phyloP scores from a whole-genome alignment of 2,113 vertebrate genomes.

The Paradoxurus hermaphroditus region DNA sequence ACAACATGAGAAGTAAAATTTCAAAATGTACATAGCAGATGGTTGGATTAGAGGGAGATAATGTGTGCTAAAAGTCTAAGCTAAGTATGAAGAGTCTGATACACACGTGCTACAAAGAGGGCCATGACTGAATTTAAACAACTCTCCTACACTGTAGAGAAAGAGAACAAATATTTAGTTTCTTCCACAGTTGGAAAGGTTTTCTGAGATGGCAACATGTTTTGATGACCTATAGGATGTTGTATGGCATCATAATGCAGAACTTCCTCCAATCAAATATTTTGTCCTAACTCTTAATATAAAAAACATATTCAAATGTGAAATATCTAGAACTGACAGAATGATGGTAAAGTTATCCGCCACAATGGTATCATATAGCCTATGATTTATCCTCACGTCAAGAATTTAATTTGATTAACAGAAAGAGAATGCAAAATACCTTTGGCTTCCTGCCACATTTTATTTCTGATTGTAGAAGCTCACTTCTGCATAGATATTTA shows the following conservation, averaged over 20 bases:
- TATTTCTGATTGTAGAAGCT: not conserved
- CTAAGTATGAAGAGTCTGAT: not conserved
- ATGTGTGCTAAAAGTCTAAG: not conserved
- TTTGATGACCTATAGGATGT: not conserved
- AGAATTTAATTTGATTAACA: not conserved
- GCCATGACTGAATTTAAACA: not conserved
- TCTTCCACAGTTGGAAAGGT: not conserved
- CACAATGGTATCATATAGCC: not conserved
- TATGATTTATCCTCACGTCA: not conserved
- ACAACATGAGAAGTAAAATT: not conserved
- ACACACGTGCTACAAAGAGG: not conserved
- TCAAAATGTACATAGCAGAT: not conserved
- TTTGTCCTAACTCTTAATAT: not conserved
- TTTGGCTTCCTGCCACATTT: not conserved
- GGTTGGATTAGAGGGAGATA: not conserved
- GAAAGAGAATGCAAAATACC: not conserved
- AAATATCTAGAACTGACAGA: not conserved
- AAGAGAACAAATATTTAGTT: not conserved
- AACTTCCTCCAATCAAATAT: not conserved
- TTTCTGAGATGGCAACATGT: not conserved
- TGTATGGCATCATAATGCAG: not conserved
- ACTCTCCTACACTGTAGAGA: not conserved
- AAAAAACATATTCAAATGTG: not conserved
- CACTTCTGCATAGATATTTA: not conserved
- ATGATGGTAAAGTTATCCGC: not conserved